Base-by-base conservation (phyloP, 2,888 invertebrate species). In the Clostera curtula region DNA sequence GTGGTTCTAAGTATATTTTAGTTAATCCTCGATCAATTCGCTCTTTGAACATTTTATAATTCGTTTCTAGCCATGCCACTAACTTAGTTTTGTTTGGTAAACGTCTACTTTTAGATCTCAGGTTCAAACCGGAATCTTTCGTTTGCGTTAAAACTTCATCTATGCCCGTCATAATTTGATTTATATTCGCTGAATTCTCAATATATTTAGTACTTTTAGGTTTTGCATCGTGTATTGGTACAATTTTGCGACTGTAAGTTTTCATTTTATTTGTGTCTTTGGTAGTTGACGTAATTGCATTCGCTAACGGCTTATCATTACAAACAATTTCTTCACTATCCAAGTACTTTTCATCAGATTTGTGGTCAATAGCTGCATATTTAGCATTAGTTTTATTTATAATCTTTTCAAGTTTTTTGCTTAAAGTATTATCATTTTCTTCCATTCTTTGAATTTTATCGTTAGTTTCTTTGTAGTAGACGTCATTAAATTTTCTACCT, bases 391-490 rank as follows among this genome's bases (percentile, higher is more conserved):
- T 30, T 5, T 8, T 21, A 9, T 30, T 28, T 25, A 43, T 25
- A 16, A 24, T 25, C 13, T 10, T 35, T 5, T 41, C 18, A 35
- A 80, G 49, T 48, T 51, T 70, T n/a, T 56, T 56, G 3, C 52
- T 60, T 30, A 82, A 49, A 11, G 36, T 49, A 14, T 17, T 25
- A 36, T 82, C 82, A 46, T 79, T 64, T 46, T 54, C 43, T 39
- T 82, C 82, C 68, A 80, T 59, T 37, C 66, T 46, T 12, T 34
- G 31, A 28, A 82, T 75, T 57, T 69, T 77, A 20, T 37, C 21
- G 45, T 76, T 60, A 9, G 64, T 70, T 19, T 36, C 41, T 16
- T 36, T 31, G 43, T 83, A 82, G 52, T 74, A 67, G 8, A 33
- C 38, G 30, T 60, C 34, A 15, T 28, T 43, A 41, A 49, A 67